Percentiles rank a stretch among this genome's conserved stretches.
phyloP scores from a whole-genome alignment of 2,113 vertebrate genomes.

The Elephantulus edwardii region DNA sequence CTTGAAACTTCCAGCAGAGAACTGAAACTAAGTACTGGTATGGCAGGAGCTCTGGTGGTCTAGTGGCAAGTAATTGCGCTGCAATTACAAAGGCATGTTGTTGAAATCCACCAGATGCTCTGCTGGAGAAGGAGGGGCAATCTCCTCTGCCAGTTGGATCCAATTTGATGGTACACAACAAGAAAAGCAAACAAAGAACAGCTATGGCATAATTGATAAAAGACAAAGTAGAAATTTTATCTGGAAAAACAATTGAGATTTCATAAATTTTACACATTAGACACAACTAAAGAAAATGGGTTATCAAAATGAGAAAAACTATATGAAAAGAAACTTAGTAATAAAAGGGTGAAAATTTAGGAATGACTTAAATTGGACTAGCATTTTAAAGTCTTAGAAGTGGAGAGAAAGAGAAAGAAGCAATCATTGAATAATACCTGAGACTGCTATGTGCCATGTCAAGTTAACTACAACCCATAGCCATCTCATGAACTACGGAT shows the following conservation, averaged over 20 bases:
- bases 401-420: neutral
- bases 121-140: too few species aligned
- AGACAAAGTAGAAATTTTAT: neutral
- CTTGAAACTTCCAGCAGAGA: neutral
- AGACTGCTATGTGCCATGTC: too few species aligned
- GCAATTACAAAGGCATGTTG: too few species aligned
- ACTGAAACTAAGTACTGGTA: too few species aligned
- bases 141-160: too few species aligned
- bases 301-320: neutral
- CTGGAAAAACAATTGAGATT: neutral
- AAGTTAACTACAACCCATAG: too few species aligned
- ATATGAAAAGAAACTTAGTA: neutral
- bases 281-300: neutral
- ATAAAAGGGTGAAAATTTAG: neutral
- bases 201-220: neutral
- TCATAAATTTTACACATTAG: neutral
- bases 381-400: neutral
- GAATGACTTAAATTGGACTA: neutral
- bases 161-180: too few species aligned
- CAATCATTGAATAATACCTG: neutral
- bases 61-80: too few species aligned
- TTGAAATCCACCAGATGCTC: too few species aligned
- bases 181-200: too few species aligned
- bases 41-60: too few species aligned
- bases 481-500: too few species aligned